A percentile compares a stretch with the other conserved stretches of the same genome.
Conservation (phyloP, 2,797 vertebrate species). For the Lemur catta region DNA sequence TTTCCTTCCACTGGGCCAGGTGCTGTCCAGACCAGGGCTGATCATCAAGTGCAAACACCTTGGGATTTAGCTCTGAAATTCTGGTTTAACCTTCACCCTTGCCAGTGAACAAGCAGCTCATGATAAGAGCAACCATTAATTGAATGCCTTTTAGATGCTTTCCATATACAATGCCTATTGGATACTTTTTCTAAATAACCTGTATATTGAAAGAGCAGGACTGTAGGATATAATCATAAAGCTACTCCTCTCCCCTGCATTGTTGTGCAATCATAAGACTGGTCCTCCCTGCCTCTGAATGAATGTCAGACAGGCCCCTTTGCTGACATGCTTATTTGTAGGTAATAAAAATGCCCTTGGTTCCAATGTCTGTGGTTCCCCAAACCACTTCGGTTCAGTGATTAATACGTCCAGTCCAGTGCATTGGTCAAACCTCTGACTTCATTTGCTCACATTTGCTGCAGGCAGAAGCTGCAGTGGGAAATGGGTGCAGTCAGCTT, state of each 20-base stretch:
- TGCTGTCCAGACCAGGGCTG: neutral
- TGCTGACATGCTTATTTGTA: neutral
- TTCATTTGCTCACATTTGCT: neutral
- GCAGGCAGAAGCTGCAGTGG: neutral
- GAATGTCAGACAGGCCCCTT: neutral
- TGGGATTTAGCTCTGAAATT: neutral
- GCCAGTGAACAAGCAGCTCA: neutral
- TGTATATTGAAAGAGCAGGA: neutral
- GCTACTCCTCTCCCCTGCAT: neutral
- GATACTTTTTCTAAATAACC: neutral
- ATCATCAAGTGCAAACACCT: neutral
- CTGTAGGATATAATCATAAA: neutral
- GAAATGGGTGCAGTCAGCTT: neutral
- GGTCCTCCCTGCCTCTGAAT: neutral
- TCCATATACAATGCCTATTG: neutral
- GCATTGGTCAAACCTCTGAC: too few relatives aligned
- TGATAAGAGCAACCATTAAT: conserved; percentile 4
- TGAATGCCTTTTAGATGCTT: neutral
- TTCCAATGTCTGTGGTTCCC: neutral
- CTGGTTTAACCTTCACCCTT: neutral
- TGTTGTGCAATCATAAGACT: neutral
- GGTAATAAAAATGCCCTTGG: neutral
- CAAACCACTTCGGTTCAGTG: neutral
- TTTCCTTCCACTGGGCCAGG: neutral
- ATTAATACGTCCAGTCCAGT: neutral